Evolutionary conservation across 2,888 invertebrate genomes (phyloP), one percentile per base, ranked within the genome.

Genomic region (Zelleria hepariella): DNA sequence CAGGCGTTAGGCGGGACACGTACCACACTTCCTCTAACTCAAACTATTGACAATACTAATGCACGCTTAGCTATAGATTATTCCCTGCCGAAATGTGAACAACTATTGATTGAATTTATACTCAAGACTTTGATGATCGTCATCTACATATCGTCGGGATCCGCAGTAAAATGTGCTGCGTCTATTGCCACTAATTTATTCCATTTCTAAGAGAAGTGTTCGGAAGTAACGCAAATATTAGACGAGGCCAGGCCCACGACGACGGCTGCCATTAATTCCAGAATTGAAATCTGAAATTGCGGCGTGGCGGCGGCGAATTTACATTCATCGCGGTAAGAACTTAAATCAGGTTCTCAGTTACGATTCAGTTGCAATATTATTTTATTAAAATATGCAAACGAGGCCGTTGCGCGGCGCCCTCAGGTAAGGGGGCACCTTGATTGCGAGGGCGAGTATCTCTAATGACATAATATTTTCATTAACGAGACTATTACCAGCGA

Each of bases 341-440:
- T 88, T 88, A 86, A 88, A 88, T 88, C 88, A 86, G 86, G 86
- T 86, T 87, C 88, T 86, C 86, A 80, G 86, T 86, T 86, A 86
- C 87, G 84, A 86, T 87, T 88, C 88, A 84, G 86, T 86, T 87
- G 86, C 85, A 84, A 86, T 87, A 87, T 86, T 85, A 87, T 88
- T 88, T 87, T 87, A 88, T 87, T 87, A 88, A 86, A 87, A 88
- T 87, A 87, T 88, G 87, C 85, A 87, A 86, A 88, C 86, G 83
- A 79, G 74, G 78, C 77, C 80, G 78, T 84, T 85, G 74, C 75
- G 75, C 68, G 71, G 75, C 78, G 78, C 72, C 80, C 80, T 78
- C 78, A 76, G 78, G 78, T 80, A 80, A 82, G 7, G 1, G 24
- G 10, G 78, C 80, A 78, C 79, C 77, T 80, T 80, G 78, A 82